phyloP scores from a whole-genome alignment of 2,888 invertebrate genomes.

The Criorhina ranunculi region DNA sequence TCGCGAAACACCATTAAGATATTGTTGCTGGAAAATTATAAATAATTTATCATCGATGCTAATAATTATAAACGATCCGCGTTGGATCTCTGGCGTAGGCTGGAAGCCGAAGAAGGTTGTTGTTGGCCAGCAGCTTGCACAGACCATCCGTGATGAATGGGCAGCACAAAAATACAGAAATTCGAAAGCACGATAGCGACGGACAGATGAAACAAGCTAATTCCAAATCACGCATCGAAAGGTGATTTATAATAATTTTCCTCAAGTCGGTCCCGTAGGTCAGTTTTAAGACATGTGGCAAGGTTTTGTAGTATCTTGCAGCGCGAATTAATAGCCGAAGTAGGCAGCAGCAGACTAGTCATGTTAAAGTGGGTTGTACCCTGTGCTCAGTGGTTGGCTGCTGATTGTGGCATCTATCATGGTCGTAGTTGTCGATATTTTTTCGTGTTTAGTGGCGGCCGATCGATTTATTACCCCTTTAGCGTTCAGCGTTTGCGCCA shows the following conservation, averaged over 20 bases:
- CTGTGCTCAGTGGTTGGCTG: slow-evolving; percentile 14
- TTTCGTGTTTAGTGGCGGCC: slow-evolving; percentile 41
- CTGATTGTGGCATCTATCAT: slow-evolving; percentile 46
- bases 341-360: slow-evolving; percentile 13
- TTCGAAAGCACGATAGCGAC: neutral
- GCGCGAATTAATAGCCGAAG: slow-evolving; percentile 20
- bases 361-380: slow-evolving; percentile 3
- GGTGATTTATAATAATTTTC: slow-evolving; percentile 53
- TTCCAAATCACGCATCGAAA: slow-evolving; percentile 43
- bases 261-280: neutral
- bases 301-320: slow-evolving; percentile 46
- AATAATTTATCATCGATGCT: slow-evolving; percentile 55
- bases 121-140: neutral
- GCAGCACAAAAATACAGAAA: slow-evolving; percentile 2
- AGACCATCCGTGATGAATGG: slow-evolving; percentile 38
- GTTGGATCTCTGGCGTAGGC: slow-evolving; percentile 36
- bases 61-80: slow-evolving; percentile 50
- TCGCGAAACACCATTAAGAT: slow-evolving; percentile 41
- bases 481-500: slow-evolving; percentile 27
- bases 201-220: slow-evolving; percentile 17
- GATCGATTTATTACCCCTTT: slow-evolving; percentile 61
- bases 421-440: slow-evolving; percentile 41
- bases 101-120: slow-evolving; percentile 41
- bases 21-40: slow-evolving; percentile 50
- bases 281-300: slow-evolving; percentile 24